Evolutionary conservation across 2,888 invertebrate genomes (phyloP).

Genomic region (Leucophora obtusa): DNA sequence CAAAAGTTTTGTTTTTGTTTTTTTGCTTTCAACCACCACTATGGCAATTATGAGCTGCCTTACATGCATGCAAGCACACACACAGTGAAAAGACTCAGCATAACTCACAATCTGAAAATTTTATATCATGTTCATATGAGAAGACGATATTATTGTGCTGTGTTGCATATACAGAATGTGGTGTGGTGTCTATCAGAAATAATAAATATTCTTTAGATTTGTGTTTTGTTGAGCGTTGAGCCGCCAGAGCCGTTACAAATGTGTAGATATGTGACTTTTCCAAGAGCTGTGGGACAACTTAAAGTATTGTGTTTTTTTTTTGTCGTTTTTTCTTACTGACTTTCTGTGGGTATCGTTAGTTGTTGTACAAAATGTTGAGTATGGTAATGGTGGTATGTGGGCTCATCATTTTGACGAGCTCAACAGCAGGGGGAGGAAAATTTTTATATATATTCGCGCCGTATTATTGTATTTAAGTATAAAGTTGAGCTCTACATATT

Average conservation of each 20-base stretch:
- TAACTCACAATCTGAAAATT: conserved; percentile 47
- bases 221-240: conserved; percentile 47
- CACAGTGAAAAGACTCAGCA: not conserved
- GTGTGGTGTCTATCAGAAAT: conserved; percentile 31
- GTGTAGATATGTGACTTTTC: conserved; percentile 38
- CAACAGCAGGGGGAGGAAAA: conserved; percentile 54
- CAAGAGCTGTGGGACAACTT: conserved; percentile 14
- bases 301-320: conserved; percentile 37
- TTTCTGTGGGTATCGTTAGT: conserved; percentile 40
- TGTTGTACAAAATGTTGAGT: conserved; percentile 39
- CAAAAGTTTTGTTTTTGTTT: conserved; percentile 57
- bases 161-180: conserved; percentile 33
- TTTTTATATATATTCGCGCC: conserved; percentile 46
- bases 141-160: conserved; percentile 43
- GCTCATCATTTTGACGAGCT: conserved; percentile 39
- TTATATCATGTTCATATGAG: conserved; percentile 28
- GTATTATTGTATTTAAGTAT: conserved; percentile 1
- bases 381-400: conserved; percentile 47
- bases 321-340: conserved; percentile 3
- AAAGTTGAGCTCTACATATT: conserved; percentile 25
- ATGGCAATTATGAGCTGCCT: conserved; percentile 57
- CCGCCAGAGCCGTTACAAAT: conserved; percentile 52
- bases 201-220: conserved; percentile 41
- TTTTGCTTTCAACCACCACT: conserved; percentile 56
- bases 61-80: not conserved